A percentile compares a stretch with the other conserved stretches of the same genome.
Conservation (phyloP, 2,113 vertebrate species). For the Pluvianellus socialis region DNA sequence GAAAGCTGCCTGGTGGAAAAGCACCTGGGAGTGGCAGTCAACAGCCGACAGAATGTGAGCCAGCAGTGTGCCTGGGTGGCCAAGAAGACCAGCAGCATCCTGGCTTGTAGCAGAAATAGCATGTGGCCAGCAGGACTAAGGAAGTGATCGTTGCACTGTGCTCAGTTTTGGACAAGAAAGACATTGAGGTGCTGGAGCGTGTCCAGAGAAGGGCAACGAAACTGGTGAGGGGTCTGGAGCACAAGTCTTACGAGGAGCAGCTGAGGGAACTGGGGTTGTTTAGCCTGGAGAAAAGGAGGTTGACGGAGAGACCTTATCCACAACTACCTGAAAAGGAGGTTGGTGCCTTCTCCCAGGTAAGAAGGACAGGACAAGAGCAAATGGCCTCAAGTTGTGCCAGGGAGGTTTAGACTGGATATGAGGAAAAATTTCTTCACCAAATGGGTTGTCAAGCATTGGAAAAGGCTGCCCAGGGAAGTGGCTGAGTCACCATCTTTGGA, state of each 20-base stretch:
- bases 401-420: background rate
- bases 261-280: background rate
- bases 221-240: background rate
- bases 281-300: background rate
- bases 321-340: background rate
- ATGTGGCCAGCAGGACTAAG: background rate
- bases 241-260: rapidly evolving
- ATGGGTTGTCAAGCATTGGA: background rate
- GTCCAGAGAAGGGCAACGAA: background rate
- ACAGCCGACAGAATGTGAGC: rapidly evolving
- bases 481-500: background rate
- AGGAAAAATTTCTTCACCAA: background rate
- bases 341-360: background rate
- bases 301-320: background rate
- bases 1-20: rapidly evolving
- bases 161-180: background rate
- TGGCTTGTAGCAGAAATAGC: too few species aligned
- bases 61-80: background rate
- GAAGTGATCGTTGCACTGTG: rapidly evolving
- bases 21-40: rapidly evolving
- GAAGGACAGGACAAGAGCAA: background rate
- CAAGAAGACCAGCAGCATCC: background rate
- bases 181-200: rapidly evolving
- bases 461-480: background rate
- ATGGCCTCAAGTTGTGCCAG: rapidly evolving